These are phyloP conservation scores for Manis javanica DNA, from an alignment of 2,797 vertebrate species.

Conservation along the genomic window DNA sequence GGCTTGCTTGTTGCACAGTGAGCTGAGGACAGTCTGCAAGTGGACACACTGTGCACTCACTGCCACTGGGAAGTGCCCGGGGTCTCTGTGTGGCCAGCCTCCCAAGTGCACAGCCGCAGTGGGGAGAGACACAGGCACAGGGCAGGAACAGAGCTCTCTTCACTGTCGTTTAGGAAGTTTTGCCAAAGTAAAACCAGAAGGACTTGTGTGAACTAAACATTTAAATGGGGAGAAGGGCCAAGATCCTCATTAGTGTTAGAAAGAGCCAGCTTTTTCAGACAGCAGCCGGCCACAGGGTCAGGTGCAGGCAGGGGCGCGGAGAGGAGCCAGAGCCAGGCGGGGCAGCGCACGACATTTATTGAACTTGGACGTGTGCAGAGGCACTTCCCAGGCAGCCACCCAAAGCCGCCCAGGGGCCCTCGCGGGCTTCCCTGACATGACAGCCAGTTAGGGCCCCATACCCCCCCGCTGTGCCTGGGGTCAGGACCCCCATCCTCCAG, in stretches of 20 bases:
- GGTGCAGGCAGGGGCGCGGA: conserved; percentile 66
- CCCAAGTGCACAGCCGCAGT: rapidly evolving
- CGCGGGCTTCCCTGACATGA: background rate
- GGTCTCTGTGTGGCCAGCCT: too few species aligned
- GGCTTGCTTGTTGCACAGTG: too few species aligned
- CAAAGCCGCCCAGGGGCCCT: background rate
- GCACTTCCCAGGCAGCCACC: conserved; percentile 73
- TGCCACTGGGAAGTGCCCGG: rapidly evolving
- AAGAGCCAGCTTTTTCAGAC: background rate
- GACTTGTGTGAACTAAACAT: background rate
- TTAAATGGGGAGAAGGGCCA: background rate
- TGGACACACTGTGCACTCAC: background rate
- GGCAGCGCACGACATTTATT: conserved; percentile 88
- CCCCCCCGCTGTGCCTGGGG: background rate
- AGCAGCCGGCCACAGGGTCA: background rate
- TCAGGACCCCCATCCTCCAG: background rate
- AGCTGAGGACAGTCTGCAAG: background rate
- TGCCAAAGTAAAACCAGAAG: conserved; percentile 22
- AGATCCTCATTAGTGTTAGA: background rate
- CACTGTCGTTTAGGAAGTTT: background rate
- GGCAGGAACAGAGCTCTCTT: background rate
- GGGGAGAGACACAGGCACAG: background rate
- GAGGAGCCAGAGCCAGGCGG: conserved; percentile 71
- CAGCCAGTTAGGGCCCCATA: background rate
- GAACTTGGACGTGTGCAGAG: conserved; percentile 80